Base-by-base conservation (phyloP, 2,888 invertebrate species). In the Scrobipalpa atriplicella region DNA sequence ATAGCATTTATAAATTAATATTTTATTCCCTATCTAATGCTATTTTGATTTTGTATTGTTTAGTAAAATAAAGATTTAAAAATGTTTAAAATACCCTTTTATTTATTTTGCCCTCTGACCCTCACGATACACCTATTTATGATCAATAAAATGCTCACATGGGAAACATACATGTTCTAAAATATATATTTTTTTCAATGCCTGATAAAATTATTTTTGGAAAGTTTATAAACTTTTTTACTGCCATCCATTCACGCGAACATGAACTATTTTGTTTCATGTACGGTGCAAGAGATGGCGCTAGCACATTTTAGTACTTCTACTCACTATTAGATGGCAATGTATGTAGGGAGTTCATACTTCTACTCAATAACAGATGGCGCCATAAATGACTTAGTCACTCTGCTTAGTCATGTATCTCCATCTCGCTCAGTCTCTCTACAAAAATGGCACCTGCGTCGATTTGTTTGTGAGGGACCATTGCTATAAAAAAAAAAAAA, bases 401-500 rank as follows among this genome's bases (percentile, higher is more conserved):
- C 19, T 21, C 11, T 21, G 19, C 21, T 52, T 18, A 9, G 9
- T 18, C 11, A 43, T 2, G 43, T 54, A 21, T 54, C 54, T 54
- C 54, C 7, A 6, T 58, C 16, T 69, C 38, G 71, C 70, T 71
- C 29, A 73, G 72, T 77, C 69, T 71, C 69, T 74, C 73, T 74
- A 47, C 71, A 69, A 70, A 74, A 82, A 85, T 88, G 87, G 84
- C 84, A 82, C 75, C 83, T 80, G 75, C 79, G 85, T 83, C 82
- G 81, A 83, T 87, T 89, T 92, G 90, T 90, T 91, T 91, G 87
- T 89, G 86, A 87, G 90, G 86, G n/a, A n/a, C n/a, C n/a, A n/a
- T n/a, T n/a, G n/a, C n/a, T n/a, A n/a, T n/a, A n/a, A n/a, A n/a
- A n/a, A n/a, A n/a, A n/a, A n/a, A n/a, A n/a, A n/a, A n/a, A n/a